Conservation (phyloP, 2,113 vertebrate species). For the Neofelis nebulosa region DNA sequence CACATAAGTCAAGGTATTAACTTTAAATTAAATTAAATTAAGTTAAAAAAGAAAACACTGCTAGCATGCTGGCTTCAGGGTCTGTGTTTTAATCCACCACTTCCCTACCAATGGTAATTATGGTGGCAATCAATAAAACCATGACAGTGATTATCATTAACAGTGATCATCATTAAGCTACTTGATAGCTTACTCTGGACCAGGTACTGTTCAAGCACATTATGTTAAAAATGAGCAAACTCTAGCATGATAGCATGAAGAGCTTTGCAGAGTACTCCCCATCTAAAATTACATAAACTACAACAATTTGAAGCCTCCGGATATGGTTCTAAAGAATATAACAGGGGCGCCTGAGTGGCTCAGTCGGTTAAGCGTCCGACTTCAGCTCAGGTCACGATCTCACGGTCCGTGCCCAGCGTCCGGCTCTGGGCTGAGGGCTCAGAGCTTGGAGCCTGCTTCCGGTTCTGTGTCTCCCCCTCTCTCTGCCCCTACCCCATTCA, state of each 20-base stretch:
- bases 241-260: neutral
- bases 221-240: neutral
- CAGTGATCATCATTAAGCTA: neutral
- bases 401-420: too few species aligned
- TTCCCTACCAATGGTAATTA: neutral
- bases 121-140: neutral
- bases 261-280: neutral
- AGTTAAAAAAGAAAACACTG: neutral
- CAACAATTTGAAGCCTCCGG: neutral
- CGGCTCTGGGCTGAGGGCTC: too few species aligned
- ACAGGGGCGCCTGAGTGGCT: neutral
- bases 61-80: neutral
- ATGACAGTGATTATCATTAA: neutral
- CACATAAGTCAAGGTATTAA: neutral
- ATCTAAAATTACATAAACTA: neutral
- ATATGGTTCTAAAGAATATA: neutral
- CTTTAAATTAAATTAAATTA: neutral
- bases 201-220: neutral
- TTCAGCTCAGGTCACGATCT: too few species aligned
- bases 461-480: too few species aligned
- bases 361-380: too few species aligned
- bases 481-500: too few species aligned
- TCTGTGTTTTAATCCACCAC: neutral
- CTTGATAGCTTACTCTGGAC: neutral
- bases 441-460: too few species aligned